phyloP scores from a whole-genome alignment of 2,113 vertebrate genomes.

The Odontesthes bonariensis region DNA sequence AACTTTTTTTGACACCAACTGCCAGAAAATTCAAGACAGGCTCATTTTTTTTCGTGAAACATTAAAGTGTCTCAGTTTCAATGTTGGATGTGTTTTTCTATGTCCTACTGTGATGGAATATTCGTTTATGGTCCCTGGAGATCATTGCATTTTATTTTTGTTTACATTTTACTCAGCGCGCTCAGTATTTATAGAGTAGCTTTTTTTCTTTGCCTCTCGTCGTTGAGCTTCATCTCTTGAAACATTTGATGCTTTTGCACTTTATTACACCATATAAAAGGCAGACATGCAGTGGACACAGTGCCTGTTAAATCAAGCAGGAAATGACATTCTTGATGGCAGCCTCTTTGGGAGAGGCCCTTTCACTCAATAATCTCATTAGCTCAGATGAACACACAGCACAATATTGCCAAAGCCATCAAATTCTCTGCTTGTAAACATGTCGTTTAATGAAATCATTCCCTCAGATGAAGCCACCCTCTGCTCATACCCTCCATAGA shows the following conservation, averaged over 20 bases:
- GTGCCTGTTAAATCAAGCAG: slow-evolving; percentile 3
- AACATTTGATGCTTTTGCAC: background rate
- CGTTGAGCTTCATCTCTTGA: too few species aligned
- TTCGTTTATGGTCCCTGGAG: too few species aligned
- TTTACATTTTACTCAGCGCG: too few species aligned
- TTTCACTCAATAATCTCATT: slow-evolving; percentile 35
- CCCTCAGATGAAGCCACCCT: background rate
- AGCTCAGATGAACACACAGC: slow-evolving; percentile 21
- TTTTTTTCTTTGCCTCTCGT: too few species aligned
- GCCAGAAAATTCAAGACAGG: too few species aligned
- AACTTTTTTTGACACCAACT: too few species aligned
- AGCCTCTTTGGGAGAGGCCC: slow-evolving; percentile 32
- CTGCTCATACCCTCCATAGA: slow-evolving; percentile 12
- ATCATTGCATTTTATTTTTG: too few species aligned
- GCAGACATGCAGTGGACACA: background rate
- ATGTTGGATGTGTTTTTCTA: too few species aligned
- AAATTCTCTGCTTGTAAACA: slow-evolving; percentile 13
- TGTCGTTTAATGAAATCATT: slow-evolving; percentile 24
- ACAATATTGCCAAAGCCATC: slow-evolving; percentile 19
- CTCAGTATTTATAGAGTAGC: too few species aligned
- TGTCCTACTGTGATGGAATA: too few species aligned
- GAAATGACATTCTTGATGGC: slow-evolving; percentile 34
- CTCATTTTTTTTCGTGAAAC: too few species aligned
- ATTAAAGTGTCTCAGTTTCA: too few species aligned
- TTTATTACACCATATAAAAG: background rate